Evolutionary conservation across 1,140 invertebrate species (phyloP), one percentile per base, ranked within the genome.

Genomic region (Bombus balteatus): DNA sequence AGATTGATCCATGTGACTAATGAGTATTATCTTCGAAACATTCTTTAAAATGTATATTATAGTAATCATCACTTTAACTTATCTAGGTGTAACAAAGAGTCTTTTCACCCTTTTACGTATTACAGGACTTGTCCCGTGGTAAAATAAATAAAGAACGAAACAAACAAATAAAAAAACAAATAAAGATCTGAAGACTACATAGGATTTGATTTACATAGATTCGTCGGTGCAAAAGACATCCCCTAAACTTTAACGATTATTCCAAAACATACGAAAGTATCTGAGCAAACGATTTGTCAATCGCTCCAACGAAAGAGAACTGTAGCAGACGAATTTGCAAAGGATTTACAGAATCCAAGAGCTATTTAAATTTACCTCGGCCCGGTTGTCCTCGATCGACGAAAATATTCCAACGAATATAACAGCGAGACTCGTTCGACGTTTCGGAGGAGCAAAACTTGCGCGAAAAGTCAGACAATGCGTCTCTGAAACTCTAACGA

Each of bases 401-500:
- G 34, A 43, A 43, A 66, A 66, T 25, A 62, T 77, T 28, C n/a
- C 59, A 9, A 78, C 59, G 13, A 77, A n/a, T n/a, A 10, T 3
- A 37, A 25, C 6, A 9, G 28, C 28, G 12, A 37, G 72, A 37
- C 39, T 34, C 15, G 41, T 22, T 25, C 9, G 41, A 4, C 41
- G 72, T 75, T 82, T 13, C 12, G n/a, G 1, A 18, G 25, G 25
- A 13, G 32, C 32, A 32, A 57, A 34, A 75, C 32, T 28, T 25
- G 25, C 25, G 22, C n/a, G 39, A 41, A 66, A 83, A 39, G 43
- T n/a, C 22, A 28, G 47, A 75, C 74, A 53, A 77, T 57, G 18
- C 65, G 79, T 41, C 28, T 77, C n/a, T 43, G 81, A 32, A 74
- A 53, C 73, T 10, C 37, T 70, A 41, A 68, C 47, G 37, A 32